Base-by-base conservation (phyloP, 2,797 vertebrate genomes). In the Chrosomus eos region DNA sequence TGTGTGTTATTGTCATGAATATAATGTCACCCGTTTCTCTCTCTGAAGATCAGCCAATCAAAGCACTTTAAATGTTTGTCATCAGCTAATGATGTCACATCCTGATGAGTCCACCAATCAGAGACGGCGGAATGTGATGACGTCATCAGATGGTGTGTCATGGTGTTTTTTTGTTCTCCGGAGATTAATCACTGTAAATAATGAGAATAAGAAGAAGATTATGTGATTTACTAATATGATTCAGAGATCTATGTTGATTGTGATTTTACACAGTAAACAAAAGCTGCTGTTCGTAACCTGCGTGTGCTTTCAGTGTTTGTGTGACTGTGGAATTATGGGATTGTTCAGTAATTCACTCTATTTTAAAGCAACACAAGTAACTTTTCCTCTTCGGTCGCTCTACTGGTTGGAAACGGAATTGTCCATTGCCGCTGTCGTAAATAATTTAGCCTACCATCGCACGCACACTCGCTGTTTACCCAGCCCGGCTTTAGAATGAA, bases 191-290 rank as follows among this genome's bases (percentile, higher is more conserved):
- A 8, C 18, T 86, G 74, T 86, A 82, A 73, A 86, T 79, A 78
- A 72, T 83, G 36, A 66, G 33, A 77, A 58, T 70, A 48, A 72
- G 74, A 78, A 67, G 81, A 78, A 73, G 79, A 85, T 16, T 45
- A 45, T 67, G 43, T 77, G 53, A 85, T 67, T 48, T 48, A 76
- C 40, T 77, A 72, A 82, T 82, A 31, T 80, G 80, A 78, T 66
- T 66, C 33, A 82, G 60, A 78, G 43, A 79, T 82, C 62, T 62
- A 82, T 78, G 80, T 48, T 28, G 38, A 77, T 85, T 85, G 75
- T 85, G 76, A 78, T 70, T 82, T 76, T 84, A 75, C 81, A 82
- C 74, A 81, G 83, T 87, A 81, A 87, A 81, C 82, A 38, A 73
- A 58, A 31, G 82, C 82, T 84, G 86, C 78, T 85, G 78, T 86